Conservation (phyloP, 2,888 invertebrate genomes). For the Drosophila percnosoma region DNA sequence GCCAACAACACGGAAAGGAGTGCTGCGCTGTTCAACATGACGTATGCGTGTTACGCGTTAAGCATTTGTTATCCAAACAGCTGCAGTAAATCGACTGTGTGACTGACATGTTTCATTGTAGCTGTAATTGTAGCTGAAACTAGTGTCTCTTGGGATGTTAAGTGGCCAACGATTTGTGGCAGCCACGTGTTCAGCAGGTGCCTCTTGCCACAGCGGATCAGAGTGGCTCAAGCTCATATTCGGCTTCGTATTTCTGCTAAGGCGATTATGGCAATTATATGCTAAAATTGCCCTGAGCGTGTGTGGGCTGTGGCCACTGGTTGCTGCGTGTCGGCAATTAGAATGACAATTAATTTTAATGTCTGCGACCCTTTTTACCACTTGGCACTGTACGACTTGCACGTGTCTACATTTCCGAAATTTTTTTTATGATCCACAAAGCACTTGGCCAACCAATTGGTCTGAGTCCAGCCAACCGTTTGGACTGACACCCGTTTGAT, state of each 20-base stretch:
- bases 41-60: slow-evolving; percentile 64
- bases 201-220: slow-evolving; percentile 8
- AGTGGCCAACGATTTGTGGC: slow-evolving; percentile 58
- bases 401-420: slow-evolving; percentile 29
- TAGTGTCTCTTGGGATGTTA: slow-evolving; percentile 49
- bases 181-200: slow-evolving; percentile 40
- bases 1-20: neutral
- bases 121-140: slow-evolving; percentile 22
- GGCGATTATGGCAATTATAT: slow-evolving; percentile 62
- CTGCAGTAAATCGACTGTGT: slow-evolving; percentile 53
- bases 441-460: slow-evolving; percentile 23
- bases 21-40: slow-evolving; percentile 52
- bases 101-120: slow-evolving; percentile 1
- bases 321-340: slow-evolving; percentile 55
- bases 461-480: neutral
- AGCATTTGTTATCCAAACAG: slow-evolving; percentile 51
- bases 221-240: neutral
- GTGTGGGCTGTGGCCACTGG: slow-evolving; percentile 4
- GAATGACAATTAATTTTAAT: slow-evolving; percentile 71
- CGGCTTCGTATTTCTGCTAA: slow-evolving; percentile 26
- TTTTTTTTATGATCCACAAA: slow-evolving; percentile 6
- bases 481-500: slow-evolving; percentile 11
- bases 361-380: slow-evolving; percentile 57
- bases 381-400: slow-evolving; percentile 36
- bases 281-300: slow-evolving; percentile 13